Percentiles rank a stretch among this genome's conserved stretches.
Evolutionary conservation across 2,888 invertebrate genomes (phyloP).

Genomic region (Nemotelus pantherinus): DNA sequence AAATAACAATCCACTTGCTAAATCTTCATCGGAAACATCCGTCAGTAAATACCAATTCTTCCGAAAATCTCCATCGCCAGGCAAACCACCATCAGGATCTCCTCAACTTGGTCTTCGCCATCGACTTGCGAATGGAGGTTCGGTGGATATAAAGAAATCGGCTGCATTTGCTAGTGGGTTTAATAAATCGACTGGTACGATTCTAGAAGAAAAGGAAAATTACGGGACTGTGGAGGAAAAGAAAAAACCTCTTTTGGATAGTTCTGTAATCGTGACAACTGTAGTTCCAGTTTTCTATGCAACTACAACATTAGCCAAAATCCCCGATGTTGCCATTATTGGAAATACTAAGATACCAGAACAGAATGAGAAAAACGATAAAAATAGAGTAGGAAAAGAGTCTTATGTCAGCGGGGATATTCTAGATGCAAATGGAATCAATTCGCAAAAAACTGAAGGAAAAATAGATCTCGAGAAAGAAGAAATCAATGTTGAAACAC

Average conservation of each 20-base stretch:
- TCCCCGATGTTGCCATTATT: conserved; percentile 26
- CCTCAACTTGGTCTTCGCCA: conserved; percentile 41
- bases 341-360: conserved; percentile 19
- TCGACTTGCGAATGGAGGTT: background rate
- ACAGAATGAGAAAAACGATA: conserved; percentile 41
- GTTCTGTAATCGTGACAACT: conserved; percentile 49
- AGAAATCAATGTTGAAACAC: conserved; percentile 56
- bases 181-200: conserved; percentile 20
- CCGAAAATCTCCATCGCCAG: conserved; percentile 45
- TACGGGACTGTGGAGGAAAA: conserved; percentile 15
- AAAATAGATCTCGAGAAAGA: conserved; percentile 45
- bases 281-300: conserved; percentile 50
- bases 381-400: too few species aligned
- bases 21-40: conserved; percentile 52
- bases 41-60: conserved; percentile 41
- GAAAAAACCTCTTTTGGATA: conserved; percentile 48
- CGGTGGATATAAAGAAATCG: conserved; percentile 29
- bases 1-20: conserved; percentile 43
- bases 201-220: conserved; percentile 38
- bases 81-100: conserved; percentile 46
- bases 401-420: background rate
- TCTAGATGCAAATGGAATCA: conserved; percentile 54
- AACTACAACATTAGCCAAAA: conserved; percentile 19
- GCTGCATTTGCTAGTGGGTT: conserved; percentile 9
- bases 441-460: conserved; percentile 54